Evolutionary conservation across 2,888 invertebrate genomes (phyloP).

Genomic region (Chelonus formosanus): DNA sequence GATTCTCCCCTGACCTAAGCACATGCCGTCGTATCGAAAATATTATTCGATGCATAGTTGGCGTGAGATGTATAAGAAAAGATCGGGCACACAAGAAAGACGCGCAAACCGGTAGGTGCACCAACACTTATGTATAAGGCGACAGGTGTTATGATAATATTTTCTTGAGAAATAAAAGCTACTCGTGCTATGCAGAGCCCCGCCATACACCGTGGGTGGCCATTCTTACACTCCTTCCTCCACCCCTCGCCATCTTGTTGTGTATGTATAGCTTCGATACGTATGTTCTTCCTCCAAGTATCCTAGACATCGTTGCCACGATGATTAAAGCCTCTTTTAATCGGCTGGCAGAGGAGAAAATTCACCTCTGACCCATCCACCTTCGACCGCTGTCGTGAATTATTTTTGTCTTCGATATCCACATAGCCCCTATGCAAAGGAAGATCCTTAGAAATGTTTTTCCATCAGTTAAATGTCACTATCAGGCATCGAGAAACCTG

Average conservation of each 20-base stretch:
- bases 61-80: conserved; percentile 24
- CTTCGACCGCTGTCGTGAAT: conserved; percentile 27
- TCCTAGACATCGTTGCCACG: conserved; percentile 36
- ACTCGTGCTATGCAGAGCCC: conserved; percentile 44
- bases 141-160: conserved; percentile 56
- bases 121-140: conserved; percentile 45
- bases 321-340: conserved; percentile 48
- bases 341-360: conserved; percentile 46
- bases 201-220: conserved; percentile 45
- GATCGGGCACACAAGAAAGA: conserved; percentile 31
- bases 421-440: background rate
- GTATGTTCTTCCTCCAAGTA: conserved; percentile 22
- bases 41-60: conserved; percentile 45
- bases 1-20: no score
- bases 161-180: conserved; percentile 59
- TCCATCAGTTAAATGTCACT: conserved; percentile 14
- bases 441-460: conserved; percentile 7
- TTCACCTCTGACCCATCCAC: conserved; percentile 44
- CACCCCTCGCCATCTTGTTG: background rate
- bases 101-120: conserved; percentile 44
- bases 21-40: conserved; percentile 38
- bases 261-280: conserved; percentile 19
- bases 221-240: conserved; percentile 28
- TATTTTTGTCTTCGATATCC: conserved; percentile 24
- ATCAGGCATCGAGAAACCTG: background rate